Evolutionary conservation across 1,140 invertebrate species (phyloP), one percentile per base, ranked within the genome.

Genomic region (Drosophila azteca): DNA sequence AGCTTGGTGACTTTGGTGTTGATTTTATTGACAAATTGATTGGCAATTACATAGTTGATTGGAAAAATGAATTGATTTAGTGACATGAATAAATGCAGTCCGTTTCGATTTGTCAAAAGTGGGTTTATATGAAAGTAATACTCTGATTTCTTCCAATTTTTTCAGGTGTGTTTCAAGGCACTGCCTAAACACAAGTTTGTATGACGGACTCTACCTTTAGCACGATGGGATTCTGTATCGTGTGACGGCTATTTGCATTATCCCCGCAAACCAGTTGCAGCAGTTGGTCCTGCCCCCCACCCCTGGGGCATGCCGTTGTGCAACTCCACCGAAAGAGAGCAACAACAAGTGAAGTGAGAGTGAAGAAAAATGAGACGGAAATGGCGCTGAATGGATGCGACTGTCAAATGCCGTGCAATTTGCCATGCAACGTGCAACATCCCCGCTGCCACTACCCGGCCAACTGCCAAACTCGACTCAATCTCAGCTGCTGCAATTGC

Each of bases 351-450:
- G 50, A 53, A 58, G 39, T 11, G 67, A 57, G 61, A 61, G 26
- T 24, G 17, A 31, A 64, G 31, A 54, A 52, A 58, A 69, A 51
- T 67, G 66, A 62, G 66, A 77, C 70, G 68, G 57, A 69, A 82
- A 78, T 85, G 73, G 69, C 64, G 57, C 64, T 85, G 81, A 85
- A 84, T 80, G 73, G 73, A 84, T 80, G 80, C 73, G 81, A 77
- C 81, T 84, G 81, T 80, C 81, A 84, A 84, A 85, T 84, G 81
- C 81, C 73, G 77, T 80, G 67, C 80, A 84, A 85, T 85, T 84
- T 80, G 71, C 71, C 61, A 74, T 74, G 53, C 71, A 74, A 13
- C 54, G 39, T 57, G 41, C 46, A 9, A 11, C 51, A 5, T 20
- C 11, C 46, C 9, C 7, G 9, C 20, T 17, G n/a, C 26, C 17